Evolutionary conservation across 2,797 vertebrate genomes (phyloP), one percentile per base, ranked within the genome.

Genomic region (Tenualosa thibaudeaui): DNA sequence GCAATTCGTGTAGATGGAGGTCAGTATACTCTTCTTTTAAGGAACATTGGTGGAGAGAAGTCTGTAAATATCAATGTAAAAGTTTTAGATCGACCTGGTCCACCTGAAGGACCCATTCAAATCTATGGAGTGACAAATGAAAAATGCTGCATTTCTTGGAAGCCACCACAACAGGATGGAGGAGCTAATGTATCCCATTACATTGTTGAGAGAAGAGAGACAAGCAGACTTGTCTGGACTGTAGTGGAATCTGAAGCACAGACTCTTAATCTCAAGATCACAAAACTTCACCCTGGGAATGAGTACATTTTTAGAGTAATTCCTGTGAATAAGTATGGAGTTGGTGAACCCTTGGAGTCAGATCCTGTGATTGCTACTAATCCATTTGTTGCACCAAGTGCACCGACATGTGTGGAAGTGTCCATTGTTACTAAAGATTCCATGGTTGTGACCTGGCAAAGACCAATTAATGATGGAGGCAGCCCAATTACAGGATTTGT

Each of bases 251-350:
- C 95, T 88, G 98, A 97, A 46, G 97, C 98, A 88, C 97, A 98
- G 90, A 97, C 97, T 43, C 93, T 98, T 43, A 97, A 93, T 82
- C 95, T 96, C 89, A 99, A 99, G 93, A 97, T 99, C 87, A 97
- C 97, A 60, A 99, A 99, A 93, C 97, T 99, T 90, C 94, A 99
- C 68, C 96, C 98, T 93, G 97, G 98, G 88, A 99, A 99, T 94
- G 98, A 99, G 89, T 99, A 99, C 87, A 96, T 98, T 86, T 99
- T 99, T 94, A 97, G 98, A 92, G 95, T 99, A 75, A 97, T 98
- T 94, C 97, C 98, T 88, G 98, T 99, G 84, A 99, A 99, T 91
- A 99, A 99, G 94, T 99, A 98, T 0, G 98, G 98, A 62, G 88
- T 99, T 89, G 98, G 98, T 54, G 98, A 99, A 91, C 96, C 98